These are phyloP conservation scores for Vulpes lagopus DNA, from an alignment of 2,113 vertebrate genomes.

Conservation along the genomic window DNA sequence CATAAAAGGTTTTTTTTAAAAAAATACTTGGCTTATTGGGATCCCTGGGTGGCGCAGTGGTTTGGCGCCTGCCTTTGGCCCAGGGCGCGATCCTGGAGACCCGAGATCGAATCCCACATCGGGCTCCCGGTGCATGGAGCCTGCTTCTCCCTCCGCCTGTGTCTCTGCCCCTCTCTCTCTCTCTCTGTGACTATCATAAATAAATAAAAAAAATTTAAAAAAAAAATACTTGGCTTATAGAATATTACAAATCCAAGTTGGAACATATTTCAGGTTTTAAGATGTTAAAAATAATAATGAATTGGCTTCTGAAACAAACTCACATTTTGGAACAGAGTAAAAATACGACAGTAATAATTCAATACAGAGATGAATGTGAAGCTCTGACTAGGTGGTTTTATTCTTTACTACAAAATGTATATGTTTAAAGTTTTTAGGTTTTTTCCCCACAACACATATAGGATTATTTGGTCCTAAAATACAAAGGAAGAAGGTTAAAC, in stretches of 20 bases:
- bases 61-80: too few relatives aligned
- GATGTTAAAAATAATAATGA: slow-evolving; percentile 14
- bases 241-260: neutral
- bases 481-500: neutral
- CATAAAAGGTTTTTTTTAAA: neutral
- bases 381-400: neutral
- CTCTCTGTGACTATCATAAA: too few relatives aligned
- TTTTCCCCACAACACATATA: neutral
- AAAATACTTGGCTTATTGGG: neutral
- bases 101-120: too few relatives aligned
- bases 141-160: too few relatives aligned
- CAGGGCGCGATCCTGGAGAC: too few relatives aligned
- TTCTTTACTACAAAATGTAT: neutral
- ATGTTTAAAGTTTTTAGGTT: neutral
- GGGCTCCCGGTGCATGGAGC: too few relatives aligned
- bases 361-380: neutral
- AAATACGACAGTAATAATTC: neutral
- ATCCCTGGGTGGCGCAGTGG: too few relatives aligned
- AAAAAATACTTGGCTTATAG: neutral
- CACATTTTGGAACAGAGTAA: neutral
- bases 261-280: slow-evolving; percentile 7
- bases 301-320: neutral
- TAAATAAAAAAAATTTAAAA: neutral
- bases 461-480: neutral
- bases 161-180: too few relatives aligned